A percentile compares a stretch with the other conserved stretches of the same genome.
Evolutionary conservation across 2,888 invertebrate species (phyloP).

Genomic region (Spodoptera picta): DNA sequence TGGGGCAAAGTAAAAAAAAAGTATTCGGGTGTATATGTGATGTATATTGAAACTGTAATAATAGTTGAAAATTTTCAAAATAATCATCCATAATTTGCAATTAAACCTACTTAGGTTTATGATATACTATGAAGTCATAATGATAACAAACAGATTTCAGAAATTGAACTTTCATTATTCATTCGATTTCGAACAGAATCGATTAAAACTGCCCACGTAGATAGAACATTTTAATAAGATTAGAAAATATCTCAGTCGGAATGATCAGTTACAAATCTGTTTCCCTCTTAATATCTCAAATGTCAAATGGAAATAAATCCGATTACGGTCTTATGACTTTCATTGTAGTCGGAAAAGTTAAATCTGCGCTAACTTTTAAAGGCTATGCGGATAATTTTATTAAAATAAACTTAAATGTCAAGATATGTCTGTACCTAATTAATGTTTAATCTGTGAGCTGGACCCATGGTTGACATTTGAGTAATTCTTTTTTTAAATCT

Average conservation of each 20-base stretch:
- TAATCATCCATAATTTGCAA: no score
- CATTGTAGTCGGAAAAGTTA: constrained; percentile 36
- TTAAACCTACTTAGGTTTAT: no score
- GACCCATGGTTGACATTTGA: constrained; percentile 30
- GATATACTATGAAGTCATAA: no score
- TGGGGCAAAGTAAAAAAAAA: no score
- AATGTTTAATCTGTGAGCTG: constrained; percentile 44
- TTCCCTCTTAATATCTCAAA: constrained; percentile 42
- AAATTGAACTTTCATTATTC: no score
- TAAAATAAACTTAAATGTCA: constrained; percentile 38
- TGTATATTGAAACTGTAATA: no score
- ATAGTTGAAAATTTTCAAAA: no score
- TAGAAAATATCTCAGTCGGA: constrained; percentile 18
- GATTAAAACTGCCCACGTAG: constrained; percentile 4
- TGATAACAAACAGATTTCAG: no score
- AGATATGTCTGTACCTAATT: constrained; percentile 36
- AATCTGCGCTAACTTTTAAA: constrained; percentile 34
- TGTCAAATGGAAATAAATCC: constrained; percentile 56
- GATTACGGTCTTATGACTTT: constrained; percentile 40
- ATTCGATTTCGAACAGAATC: background rate
- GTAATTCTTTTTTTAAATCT: constrained; percentile 23
- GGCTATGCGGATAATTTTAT: constrained; percentile 41
- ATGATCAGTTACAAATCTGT: constrained; percentile 41
- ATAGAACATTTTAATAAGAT: constrained; percentile 32
- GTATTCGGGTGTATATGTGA: no score